Evolutionary conservation across 2,113 vertebrate species (phyloP).

Genomic region (Ceuthmochares aereus): DNA sequence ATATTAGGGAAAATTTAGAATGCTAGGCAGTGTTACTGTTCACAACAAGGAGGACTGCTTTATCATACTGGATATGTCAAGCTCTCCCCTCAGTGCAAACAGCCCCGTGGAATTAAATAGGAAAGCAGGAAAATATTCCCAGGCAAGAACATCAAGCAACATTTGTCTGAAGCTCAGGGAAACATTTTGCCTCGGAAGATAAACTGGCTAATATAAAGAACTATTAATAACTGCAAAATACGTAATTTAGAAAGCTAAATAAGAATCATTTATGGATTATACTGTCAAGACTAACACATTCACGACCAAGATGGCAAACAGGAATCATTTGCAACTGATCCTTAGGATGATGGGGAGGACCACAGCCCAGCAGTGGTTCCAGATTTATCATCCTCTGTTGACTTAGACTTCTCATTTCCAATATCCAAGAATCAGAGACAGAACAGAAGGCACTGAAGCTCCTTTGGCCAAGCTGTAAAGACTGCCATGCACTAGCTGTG

Average conservation of each 20-base stretch:
- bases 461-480: not conserved
- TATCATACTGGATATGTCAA: not conserved
- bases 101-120: not conserved
- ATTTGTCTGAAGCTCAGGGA: not conserved
- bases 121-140: not conserved
- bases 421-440: not conserved
- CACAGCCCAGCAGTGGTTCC: not conserved
- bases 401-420: not conserved
- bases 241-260: not conserved
- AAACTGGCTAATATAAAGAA: not conserved
- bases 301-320: not conserved
- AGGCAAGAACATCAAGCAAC: not conserved
- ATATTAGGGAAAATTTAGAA: not conserved
- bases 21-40: not conserved
- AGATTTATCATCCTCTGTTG: conserved; percentile 19
- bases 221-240: not conserved
- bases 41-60: not conserved
- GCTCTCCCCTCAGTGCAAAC: not conserved
- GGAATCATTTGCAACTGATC: not conserved
- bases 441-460: conserved; percentile 21
- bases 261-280: not conserved
- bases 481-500: conserved; percentile 2
- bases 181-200: not conserved
- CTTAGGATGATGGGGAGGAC: not conserved
- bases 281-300: not conserved